Evolutionary conservation across 2,797 vertebrate species (phyloP).

Genomic region (Crocidura indochinensis): DNA sequence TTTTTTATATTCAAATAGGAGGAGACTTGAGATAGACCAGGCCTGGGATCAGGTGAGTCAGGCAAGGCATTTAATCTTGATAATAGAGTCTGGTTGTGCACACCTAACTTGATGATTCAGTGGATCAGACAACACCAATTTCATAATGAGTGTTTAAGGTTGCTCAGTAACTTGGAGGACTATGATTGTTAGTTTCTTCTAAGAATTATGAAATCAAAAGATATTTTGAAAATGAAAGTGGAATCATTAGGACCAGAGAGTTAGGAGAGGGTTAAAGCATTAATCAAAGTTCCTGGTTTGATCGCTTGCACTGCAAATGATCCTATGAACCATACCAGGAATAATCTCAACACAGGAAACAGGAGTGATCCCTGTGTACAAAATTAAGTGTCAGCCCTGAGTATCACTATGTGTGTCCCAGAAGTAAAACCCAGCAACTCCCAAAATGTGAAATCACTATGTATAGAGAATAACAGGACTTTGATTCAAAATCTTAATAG

Average conservation of each 20-base stretch:
- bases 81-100: too few relatives aligned
- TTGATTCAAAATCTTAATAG: neutral
- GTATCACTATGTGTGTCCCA: too few relatives aligned
- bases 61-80: neutral
- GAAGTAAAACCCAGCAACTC: too few relatives aligned
- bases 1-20: neutral
- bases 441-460: too few relatives aligned
- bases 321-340: too few relatives aligned
- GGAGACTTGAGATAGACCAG: neutral
- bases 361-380: too few relatives aligned
- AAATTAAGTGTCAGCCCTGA: too few relatives aligned
- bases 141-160: neutral
- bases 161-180: neutral
- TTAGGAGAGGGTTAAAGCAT: too few relatives aligned
- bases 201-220: neutral
- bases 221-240: neutral
- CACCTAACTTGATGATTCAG: neutral
- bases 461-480: neutral
- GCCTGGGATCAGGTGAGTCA: neutral
- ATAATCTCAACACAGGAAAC: too few relatives aligned
- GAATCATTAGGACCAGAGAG: neutral
- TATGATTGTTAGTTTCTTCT: neutral
- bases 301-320: too few relatives aligned
- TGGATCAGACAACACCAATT: neutral
- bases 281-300: too few relatives aligned